Conservation (phyloP, 2,113 vertebrate genomes). For the Myiopsitta monachus region DNA sequence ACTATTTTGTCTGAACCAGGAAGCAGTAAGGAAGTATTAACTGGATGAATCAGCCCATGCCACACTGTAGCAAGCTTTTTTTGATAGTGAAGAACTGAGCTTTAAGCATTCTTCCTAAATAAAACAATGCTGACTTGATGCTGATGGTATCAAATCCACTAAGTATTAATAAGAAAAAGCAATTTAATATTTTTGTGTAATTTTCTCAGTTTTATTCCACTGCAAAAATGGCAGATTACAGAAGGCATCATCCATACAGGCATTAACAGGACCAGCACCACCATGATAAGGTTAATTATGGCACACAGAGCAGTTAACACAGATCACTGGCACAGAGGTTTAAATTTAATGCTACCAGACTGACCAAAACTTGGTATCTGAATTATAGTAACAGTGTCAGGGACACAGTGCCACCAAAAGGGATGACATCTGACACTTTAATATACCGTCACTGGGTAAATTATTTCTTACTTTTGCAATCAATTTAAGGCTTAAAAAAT, state of each 20-base stretch:
- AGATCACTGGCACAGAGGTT: background rate
- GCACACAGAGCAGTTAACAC: background rate
- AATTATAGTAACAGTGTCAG: background rate
- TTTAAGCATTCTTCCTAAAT: background rate
- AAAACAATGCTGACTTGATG: background rate
- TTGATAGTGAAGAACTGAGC: background rate
- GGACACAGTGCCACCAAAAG: background rate
- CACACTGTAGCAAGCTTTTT: background rate
- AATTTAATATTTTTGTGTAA: background rate
- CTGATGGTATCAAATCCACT: background rate
- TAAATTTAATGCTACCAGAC: background rate
- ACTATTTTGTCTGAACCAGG: conserved; percentile 8
- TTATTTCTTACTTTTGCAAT: background rate
- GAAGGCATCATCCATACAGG: background rate
- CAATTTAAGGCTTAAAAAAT: background rate
- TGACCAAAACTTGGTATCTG: background rate
- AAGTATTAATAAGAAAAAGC: background rate
- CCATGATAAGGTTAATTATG: background rate
- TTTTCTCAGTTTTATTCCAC: background rate
- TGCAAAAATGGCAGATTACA: background rate
- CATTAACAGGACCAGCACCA: background rate
- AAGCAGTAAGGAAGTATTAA: conserved; percentile 38
- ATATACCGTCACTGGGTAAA: background rate
- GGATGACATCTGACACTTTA: background rate
- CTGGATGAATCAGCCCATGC: background rate